Evolutionary conservation across 2,797 vertebrate species (phyloP).

Genomic region (Pantherophis vulpinus): DNA sequence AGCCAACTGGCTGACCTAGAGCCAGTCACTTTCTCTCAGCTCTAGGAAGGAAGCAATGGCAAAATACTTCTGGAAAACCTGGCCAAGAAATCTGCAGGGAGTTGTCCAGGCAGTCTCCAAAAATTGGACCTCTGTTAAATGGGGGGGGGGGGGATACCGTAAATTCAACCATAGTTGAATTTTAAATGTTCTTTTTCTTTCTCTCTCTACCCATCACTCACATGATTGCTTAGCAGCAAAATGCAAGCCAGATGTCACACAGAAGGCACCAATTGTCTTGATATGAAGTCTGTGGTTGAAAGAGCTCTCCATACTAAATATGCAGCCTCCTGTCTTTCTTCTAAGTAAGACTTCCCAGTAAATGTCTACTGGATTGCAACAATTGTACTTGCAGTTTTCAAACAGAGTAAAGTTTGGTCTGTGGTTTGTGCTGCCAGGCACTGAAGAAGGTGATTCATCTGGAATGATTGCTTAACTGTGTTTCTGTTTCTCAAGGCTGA

Average conservation of each 20-base stretch:
- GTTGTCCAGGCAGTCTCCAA: not conserved
- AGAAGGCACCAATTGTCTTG: not conserved
- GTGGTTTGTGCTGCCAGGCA: not conserved
- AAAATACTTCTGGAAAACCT: not conserved
- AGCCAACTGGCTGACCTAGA: not conserved
- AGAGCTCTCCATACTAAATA: not conserved
- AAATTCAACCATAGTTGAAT: not conserved
- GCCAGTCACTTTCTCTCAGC: not conserved
- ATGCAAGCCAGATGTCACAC: not conserved
- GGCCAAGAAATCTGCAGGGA: not conserved
- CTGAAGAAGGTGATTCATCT: not conserved
- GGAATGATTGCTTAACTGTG: not conserved
- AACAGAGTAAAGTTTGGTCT: not conserved
- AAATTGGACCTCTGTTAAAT: not conserved
- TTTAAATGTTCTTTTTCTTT: not conserved
- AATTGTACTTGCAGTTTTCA: not conserved
- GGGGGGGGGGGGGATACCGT: fast-evolving
- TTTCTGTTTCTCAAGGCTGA: not conserved
- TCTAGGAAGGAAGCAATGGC: not conserved
- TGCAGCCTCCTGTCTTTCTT: not conserved
- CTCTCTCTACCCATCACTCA: not conserved
- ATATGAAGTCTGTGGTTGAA: not conserved
- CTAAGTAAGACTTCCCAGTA: not conserved
- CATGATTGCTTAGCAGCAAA: not conserved
- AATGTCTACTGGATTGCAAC: not conserved